A percentile compares a stretch with the other conserved stretches of the same genome.
phyloP scores from a whole-genome alignment of 2,113 vertebrate genomes.

The Erythrocebus patas region DNA sequence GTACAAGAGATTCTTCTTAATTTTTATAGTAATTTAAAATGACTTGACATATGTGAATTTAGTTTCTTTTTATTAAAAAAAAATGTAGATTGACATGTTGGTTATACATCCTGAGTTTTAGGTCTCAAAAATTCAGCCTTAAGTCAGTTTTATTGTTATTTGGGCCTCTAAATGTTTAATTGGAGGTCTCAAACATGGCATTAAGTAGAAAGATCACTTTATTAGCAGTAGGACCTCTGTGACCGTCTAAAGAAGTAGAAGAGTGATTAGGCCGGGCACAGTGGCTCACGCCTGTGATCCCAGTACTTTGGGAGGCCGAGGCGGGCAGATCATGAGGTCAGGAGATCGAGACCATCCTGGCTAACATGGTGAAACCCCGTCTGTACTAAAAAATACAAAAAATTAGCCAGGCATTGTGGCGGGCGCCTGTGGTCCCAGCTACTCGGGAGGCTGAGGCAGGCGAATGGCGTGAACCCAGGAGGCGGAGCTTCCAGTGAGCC shows the following conservation, averaged over 20 bases:
- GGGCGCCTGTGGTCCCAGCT: too few relatives aligned
- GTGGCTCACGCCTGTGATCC: too few relatives aligned
- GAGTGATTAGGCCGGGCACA: not conserved
- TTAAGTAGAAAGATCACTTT: not conserved
- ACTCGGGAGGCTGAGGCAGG: too few relatives aligned
- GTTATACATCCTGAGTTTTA: not conserved
- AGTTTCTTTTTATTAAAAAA: not conserved
- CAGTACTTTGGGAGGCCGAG: too few relatives aligned
- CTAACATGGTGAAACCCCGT: too few relatives aligned
- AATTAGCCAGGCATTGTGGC: too few relatives aligned
- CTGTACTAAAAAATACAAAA: too few relatives aligned
- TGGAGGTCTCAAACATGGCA: not conserved
- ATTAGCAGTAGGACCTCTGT: not conserved
- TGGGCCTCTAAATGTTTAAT: not conserved
- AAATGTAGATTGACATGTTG: not conserved
- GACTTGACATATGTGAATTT: not conserved
- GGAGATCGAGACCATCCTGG: too few relatives aligned
- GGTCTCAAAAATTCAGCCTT: not conserved
- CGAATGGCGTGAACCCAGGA: too few relatives aligned
- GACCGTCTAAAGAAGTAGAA: not conserved
- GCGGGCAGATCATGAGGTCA: too few relatives aligned
- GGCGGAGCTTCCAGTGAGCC: too few relatives aligned
- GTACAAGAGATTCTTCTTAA: not conserved
- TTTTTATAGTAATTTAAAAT: not conserved
- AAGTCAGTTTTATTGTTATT: not conserved